A percentile compares a stretch with the other conserved stretches of the same genome.
Evolutionary conservation across 2,113 vertebrate species (phyloP).

Genomic region (Pitta sordida): DNA sequence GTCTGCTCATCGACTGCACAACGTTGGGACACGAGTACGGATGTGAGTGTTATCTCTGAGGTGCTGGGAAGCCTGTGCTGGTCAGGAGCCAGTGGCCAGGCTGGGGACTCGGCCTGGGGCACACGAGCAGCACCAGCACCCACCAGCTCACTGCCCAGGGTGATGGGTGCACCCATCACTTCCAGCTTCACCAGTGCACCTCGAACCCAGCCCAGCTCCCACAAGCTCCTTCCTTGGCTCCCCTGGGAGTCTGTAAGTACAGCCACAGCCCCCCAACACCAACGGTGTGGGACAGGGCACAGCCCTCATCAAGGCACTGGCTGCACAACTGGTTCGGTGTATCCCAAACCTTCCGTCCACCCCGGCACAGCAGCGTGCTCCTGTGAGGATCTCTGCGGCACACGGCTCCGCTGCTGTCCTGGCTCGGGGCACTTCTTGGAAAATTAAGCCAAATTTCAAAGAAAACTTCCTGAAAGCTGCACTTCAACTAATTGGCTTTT

Average conservation of each 20-base stretch:
- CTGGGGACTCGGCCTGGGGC: not conserved
- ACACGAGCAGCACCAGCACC: not conserved
- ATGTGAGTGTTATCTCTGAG: rapidly evolving
- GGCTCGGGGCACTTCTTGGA: not conserved
- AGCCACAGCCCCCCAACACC: rapidly evolving
- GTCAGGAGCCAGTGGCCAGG: not conserved
- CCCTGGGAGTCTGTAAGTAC: rapidly evolving
- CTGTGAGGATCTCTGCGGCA: not conserved
- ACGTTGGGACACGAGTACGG: rapidly evolving
- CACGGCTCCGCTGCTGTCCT: not conserved
- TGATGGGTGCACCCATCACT: rapidly evolving
- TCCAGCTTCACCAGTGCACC: not conserved
- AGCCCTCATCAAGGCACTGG: rapidly evolving
- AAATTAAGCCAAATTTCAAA: slow-evolving; percentile 39
- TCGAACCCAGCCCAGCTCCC: rapidly evolving
- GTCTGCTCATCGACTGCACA: not conserved
- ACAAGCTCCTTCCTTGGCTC: rapidly evolving
- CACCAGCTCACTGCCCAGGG: not conserved
- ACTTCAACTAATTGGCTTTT: slow-evolving; percentile 55
- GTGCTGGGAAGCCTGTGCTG: not conserved
- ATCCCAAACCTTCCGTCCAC: not conserved
- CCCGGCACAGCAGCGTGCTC: not conserved
- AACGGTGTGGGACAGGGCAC: not conserved
- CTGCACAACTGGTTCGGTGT: rapidly evolving
- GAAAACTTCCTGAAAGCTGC: slow-evolving; percentile 64